A percentile compares a stretch with the other conserved stretches of the same genome.
These are phyloP conservation scores for Cephus sareptanus DNA, from an alignment of 2,888 invertebrate species.

Conservation along the genomic window DNA sequence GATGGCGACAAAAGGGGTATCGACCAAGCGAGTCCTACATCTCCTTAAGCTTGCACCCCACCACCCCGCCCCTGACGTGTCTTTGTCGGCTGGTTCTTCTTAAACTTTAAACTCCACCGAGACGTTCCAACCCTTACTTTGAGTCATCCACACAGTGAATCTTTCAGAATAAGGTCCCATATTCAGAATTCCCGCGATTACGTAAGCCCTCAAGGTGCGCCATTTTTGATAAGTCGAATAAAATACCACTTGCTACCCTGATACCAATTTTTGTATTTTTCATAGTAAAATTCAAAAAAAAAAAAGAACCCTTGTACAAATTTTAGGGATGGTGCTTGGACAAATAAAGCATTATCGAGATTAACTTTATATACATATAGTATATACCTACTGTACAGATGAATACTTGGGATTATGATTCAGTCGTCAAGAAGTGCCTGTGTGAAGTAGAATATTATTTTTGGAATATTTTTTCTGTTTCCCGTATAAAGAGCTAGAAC, in stretches of 20 bases:
- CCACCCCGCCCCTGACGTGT: neutral
- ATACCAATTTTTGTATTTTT: neutral
- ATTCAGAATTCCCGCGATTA: no score
- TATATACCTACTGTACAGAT: neutral
- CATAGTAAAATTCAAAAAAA: neutral
- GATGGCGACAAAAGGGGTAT: neutral
- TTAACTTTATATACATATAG: neutral
- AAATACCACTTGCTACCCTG: neutral
- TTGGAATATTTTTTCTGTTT: neutral
- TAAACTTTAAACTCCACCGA: neutral
- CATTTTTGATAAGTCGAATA: neutral
- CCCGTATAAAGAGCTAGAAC: neutral
- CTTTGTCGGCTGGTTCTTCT: neutral
- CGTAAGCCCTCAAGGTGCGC: no score
- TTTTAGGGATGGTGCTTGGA: neutral
- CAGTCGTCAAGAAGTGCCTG: neutral
- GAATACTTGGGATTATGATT: neutral
- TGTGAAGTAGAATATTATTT: neutral
- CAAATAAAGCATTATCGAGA: neutral
- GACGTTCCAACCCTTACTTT: neutral
- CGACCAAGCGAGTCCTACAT: neutral
- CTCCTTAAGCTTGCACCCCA: neutral
- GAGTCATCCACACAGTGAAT: neutral
- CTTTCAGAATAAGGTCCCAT: no score
- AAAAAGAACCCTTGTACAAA: neutral